Percentiles rank a stretch among this genome's conserved stretches.
Conservation (phyloP, 1,140 invertebrate genomes). For the Ceratoteleas bidentatus region DNA sequence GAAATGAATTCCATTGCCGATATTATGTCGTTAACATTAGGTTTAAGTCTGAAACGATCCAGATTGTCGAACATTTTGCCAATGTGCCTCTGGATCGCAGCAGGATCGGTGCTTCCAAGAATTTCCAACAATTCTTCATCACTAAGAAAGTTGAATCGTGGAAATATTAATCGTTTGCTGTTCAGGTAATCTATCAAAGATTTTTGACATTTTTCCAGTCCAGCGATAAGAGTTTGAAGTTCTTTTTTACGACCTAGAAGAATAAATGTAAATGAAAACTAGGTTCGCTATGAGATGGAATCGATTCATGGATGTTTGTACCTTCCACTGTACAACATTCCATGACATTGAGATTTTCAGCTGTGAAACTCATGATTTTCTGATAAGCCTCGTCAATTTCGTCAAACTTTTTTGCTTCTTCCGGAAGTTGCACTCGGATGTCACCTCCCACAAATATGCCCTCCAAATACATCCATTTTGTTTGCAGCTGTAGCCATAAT, state of each 20-base stretch:
- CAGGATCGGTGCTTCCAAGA: constrained; percentile 90
- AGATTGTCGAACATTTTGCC: constrained; percentile 98
- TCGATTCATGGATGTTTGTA: constrained; percentile 10
- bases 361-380: constrained; percentile 91
- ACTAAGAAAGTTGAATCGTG: constrained; percentile 95
- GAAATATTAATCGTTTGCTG: constrained; percentile 91
- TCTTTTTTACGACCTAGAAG: constrained; percentile 86
- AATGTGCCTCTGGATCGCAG: constrained; percentile 93
- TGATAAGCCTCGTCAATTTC: constrained; percentile 91
- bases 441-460: constrained; percentile 95
- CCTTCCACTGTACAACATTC: constrained; percentile 86
- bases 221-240: constrained; percentile 86
- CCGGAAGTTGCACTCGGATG: constrained; percentile 91
- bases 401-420: constrained; percentile 94
- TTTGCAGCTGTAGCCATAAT: constrained; percentile 91
- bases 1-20: constrained; percentile 91
- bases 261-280: neutral
- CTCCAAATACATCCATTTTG: constrained; percentile 95
- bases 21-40: constrained; percentile 84
- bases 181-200: constrained; percentile 94
- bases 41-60: constrained; percentile 85
- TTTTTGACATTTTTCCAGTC: constrained; percentile 94
- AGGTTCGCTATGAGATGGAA: too few species aligned
- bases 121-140: constrained; percentile 95
- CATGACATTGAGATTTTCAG: constrained; percentile 88